Evolutionary conservation across 2,797 vertebrate species (phyloP).

Genomic region (Crenuchus spilurus): DNA sequence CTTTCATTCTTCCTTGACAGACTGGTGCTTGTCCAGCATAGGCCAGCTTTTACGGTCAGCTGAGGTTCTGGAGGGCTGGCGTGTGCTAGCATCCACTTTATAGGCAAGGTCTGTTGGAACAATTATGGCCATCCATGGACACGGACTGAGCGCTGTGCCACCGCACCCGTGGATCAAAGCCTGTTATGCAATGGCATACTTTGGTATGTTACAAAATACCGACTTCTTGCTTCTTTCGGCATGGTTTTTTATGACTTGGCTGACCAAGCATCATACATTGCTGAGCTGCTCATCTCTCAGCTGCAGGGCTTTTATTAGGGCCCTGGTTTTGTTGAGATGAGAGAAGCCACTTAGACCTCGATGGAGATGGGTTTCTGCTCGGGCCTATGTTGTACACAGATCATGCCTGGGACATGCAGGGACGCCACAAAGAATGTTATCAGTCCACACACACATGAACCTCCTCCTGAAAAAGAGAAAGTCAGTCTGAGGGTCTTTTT

Average conservation of each 20-base stretch:
- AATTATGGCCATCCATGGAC: slow-evolving; percentile 40
- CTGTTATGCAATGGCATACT: slow-evolving; percentile 46
- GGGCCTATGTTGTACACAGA: background rate
- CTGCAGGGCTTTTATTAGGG: background rate
- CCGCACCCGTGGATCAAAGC: slow-evolving; percentile 34
- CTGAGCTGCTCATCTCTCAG: background rate
- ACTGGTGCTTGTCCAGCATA: slow-evolving; percentile 37
- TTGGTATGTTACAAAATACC: slow-evolving; percentile 18
- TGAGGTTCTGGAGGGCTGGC: slow-evolving; percentile 41
- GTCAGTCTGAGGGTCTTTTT: background rate
- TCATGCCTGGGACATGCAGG: slow-evolving; percentile 44
- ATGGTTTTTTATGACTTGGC: background rate
- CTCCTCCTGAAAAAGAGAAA: background rate
- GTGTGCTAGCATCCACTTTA: slow-evolving; percentile 35
- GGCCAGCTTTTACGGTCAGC: slow-evolving; percentile 39
- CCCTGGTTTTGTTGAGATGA: background rate
- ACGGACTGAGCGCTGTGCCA: slow-evolving; percentile 22
- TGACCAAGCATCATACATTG: slow-evolving; percentile 9
- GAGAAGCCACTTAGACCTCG: background rate
- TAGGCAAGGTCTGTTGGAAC: slow-evolving; percentile 52
- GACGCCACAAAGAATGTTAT: slow-evolving; percentile 39
- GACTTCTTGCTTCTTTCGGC: background rate
- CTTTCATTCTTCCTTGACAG: slow-evolving; percentile 51
- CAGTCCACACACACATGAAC: slow-evolving; percentile 22
- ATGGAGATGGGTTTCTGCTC: background rate